Conservation (phyloP, 2,888 invertebrate genomes). For the Synanthedon vespiformis region DNA sequence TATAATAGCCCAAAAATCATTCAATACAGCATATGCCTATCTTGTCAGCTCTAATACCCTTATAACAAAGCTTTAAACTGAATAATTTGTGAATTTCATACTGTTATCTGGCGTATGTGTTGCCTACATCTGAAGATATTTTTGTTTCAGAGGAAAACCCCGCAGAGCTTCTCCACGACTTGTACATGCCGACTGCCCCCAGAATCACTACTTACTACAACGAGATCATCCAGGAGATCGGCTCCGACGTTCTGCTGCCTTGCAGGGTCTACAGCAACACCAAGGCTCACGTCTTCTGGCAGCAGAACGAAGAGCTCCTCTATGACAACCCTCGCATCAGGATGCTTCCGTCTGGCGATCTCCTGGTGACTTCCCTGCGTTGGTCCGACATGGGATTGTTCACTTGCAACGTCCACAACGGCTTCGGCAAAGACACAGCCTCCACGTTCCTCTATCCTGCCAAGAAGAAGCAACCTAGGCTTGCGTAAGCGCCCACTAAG, state of each 20-base stretch:
- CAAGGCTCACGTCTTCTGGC: constrained; percentile 75
- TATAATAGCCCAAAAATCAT: too few species aligned
- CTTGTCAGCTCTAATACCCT: too few species aligned
- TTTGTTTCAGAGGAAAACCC: not conserved
- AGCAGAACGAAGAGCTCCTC: constrained; percentile 67
- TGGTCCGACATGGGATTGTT: constrained; percentile 89
- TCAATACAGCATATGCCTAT: too few species aligned
- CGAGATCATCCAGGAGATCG: constrained; percentile 67
- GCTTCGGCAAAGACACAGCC: constrained; percentile 71
- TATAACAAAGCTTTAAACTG: too few species aligned
- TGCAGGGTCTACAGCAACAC: constrained; percentile 76
- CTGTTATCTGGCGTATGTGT: too few species aligned
- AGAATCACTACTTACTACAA: constrained; percentile 66
- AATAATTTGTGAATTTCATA: too few species aligned
- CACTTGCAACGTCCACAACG: constrained; percentile 79
- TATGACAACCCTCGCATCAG: constrained; percentile 62
- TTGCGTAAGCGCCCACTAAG: constrained; percentile 12
- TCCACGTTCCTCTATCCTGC: constrained; percentile 82
- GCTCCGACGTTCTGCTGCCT: constrained; percentile 74
- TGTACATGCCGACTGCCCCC: constrained; percentile 54
- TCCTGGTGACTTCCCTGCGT: constrained; percentile 76
- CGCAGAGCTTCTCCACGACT: constrained; percentile 34
- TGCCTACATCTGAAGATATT: too few species aligned
- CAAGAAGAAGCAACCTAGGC: constrained; percentile 13
- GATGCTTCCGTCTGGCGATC: constrained; percentile 79